Evolutionary conservation across 1,140 invertebrate genomes (phyloP).

Genomic region (Amphibalanus amphitrite): DNA sequence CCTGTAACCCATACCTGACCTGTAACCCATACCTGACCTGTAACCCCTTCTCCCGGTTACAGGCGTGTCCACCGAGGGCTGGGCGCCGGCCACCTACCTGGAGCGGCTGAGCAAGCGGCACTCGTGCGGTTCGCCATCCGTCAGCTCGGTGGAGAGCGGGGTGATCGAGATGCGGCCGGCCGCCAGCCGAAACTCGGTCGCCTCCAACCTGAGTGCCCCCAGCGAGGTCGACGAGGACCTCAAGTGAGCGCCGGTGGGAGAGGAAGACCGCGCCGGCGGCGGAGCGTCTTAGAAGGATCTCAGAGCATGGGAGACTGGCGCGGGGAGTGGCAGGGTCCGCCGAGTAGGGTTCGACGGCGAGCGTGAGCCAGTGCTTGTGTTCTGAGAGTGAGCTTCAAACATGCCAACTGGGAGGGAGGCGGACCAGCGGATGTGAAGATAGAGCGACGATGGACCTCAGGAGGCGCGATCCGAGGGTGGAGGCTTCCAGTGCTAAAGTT

Average conservation of each 20-base stretch:
- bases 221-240: background rate
- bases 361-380: too few relatives aligned
- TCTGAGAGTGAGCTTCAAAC: too few relatives aligned
- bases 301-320: background rate
- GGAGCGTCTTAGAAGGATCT: background rate
- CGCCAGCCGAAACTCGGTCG: conserved; percentile 13
- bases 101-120: conserved; percentile 47
- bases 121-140: conserved; percentile 27
- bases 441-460: too few relatives aligned
- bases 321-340: too few relatives aligned
- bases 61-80: conserved; percentile 45
- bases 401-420: too few relatives aligned
- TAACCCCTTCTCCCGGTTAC: background rate
- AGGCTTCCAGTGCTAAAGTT: too few relatives aligned
- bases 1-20: too few relatives aligned
- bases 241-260: background rate
- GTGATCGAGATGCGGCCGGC: conserved; percentile 17
- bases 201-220: background rate
- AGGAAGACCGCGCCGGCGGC: background rate
- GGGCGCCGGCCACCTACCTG: conserved; percentile 84
- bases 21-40: too few relatives aligned
- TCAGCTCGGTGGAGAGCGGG: conserved; percentile 28
- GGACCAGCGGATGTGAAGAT: too few relatives aligned
- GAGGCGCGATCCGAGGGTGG: too few relatives aligned
- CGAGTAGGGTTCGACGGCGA: too few relatives aligned